Conservation (phyloP, 37 sponge, comb jelly and placozoan species). For the Theonella swinhoei region DNA sequence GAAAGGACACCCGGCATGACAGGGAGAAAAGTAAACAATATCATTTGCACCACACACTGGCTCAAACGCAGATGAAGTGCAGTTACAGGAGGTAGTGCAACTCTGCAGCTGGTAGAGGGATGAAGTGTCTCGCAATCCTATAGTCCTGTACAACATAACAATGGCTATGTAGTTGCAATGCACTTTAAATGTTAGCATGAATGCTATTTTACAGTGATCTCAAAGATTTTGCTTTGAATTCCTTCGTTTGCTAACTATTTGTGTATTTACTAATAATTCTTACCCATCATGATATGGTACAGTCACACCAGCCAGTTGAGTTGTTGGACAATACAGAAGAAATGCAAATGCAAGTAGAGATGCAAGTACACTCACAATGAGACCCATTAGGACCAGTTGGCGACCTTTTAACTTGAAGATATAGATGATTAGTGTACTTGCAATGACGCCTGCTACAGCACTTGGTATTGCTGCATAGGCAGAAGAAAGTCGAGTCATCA, state of each 20-base stretch:
- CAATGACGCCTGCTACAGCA: not conserved
- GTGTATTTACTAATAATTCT: not conserved
- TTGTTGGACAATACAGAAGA: constrained; percentile 18
- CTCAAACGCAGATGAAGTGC: constrained; percentile 19
- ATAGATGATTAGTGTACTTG: not conserved
- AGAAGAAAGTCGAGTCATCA: not conserved
- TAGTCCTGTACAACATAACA: too few relatives aligned
- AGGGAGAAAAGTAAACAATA: constrained; percentile 37
- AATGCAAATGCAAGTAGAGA: not conserved
- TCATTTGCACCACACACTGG: constrained; percentile 42
- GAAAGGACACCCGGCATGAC: constrained; percentile 40
- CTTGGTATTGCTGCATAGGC: not conserved
- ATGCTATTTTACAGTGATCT: too few relatives aligned
- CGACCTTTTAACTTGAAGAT: not conserved
- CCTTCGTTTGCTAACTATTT: not conserved
- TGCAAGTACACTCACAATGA: not conserved
- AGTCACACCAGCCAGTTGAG: constrained; percentile 1
- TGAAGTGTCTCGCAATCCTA: not conserved
- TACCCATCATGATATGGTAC: not conserved
- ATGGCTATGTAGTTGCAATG: too few relatives aligned
- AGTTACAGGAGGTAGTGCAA: constrained; percentile 21
- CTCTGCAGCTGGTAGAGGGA: too few relatives aligned
- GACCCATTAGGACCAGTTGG: not conserved
- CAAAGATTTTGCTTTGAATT: not conserved
- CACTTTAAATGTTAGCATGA: too few relatives aligned